Evolutionary conservation across 2,113 vertebrate genomes (phyloP), one percentile per base, ranked within the genome.

Genomic region (Corvus hawaiiensis): DNA sequence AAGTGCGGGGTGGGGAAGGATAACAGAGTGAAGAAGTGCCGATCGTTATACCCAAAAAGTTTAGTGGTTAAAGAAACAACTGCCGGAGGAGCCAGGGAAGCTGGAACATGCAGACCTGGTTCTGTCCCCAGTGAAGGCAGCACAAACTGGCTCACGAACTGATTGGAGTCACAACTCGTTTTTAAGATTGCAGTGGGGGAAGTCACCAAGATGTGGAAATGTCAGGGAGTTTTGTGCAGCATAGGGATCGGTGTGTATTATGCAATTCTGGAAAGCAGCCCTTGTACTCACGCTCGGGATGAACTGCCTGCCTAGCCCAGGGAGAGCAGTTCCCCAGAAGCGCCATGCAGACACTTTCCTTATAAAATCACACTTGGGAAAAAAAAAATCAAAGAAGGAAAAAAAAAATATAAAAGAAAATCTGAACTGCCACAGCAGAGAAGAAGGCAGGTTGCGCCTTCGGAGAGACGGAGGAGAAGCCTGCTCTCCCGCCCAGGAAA

Each of bases 251-350:
- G 96, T 96, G 95, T 92, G 63, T 90, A 94, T 96, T 96, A 96
- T 96, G 96, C 95, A 97, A 95, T 91, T 96, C 91, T 94, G 93
- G 87, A 97, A 94, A 43, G 84, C 43, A 90, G 82, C 87, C 84
- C 78, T 96, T 11, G 3, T 49, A 78, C 56, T 91, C 81, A 30
- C 30, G 58, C 84, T 91, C 13, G 74, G 81, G 91, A 91, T 95
- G 91, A 94, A 28, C 73, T 72, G 95, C 85, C 80, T 59, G 94
- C 90, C 55, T 88, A 92, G 61, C 86, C 68, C n/a, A 9, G 35
- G 27, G 63, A 93, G n/a, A 83, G 54, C 87, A 54, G 54, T 15
- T 91, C 90, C 82, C 80, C 67, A 67, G 61, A 82, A 91, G 82
- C 17, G 30, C 89, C 71, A 72, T 54, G 81, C 69, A 79, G 58